phyloP scores from a whole-genome alignment of 2,113 vertebrate species.

The Eira barbara region DNA sequence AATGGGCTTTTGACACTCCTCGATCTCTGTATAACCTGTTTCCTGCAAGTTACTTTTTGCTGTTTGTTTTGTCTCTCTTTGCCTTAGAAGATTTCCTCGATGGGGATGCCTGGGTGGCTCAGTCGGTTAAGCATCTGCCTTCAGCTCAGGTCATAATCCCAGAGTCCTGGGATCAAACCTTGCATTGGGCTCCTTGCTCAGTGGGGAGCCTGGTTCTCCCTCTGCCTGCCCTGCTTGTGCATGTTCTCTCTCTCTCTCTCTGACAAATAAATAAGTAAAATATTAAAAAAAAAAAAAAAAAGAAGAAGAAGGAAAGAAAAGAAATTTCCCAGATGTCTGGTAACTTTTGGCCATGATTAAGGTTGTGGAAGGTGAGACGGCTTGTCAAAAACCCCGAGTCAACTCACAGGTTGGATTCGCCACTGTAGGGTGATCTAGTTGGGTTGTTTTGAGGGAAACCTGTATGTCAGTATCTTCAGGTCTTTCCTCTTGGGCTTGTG shows the following conservation, averaged over 20 bases:
- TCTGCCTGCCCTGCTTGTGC: too few relatives aligned
- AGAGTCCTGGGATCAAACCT: too few relatives aligned
- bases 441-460: not conserved
- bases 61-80: not conserved
- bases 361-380: not conserved
- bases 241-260: too few relatives aligned
- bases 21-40: not conserved
- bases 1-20: not conserved
- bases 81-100: not conserved
- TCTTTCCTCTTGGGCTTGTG: slow-evolving; percentile 6
- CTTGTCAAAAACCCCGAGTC: not conserved
- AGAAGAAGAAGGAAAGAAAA: not conserved
- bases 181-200: too few relatives aligned
- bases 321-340: not conserved
- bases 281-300: too few relatives aligned
- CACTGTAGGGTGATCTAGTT: not conserved
- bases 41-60: not conserved
- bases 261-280: too few relatives aligned
- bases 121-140: too few relatives aligned
- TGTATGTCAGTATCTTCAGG: not conserved
- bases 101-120: not conserved
- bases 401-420: not conserved
- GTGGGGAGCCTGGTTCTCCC: too few relatives aligned
- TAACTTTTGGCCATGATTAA: not conserved
- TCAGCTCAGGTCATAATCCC: too few relatives aligned